phyloP scores from a whole-genome alignment of 30 jellyfish, hydroid and myxozoan species.

The Turritopsis rubra region DNA sequence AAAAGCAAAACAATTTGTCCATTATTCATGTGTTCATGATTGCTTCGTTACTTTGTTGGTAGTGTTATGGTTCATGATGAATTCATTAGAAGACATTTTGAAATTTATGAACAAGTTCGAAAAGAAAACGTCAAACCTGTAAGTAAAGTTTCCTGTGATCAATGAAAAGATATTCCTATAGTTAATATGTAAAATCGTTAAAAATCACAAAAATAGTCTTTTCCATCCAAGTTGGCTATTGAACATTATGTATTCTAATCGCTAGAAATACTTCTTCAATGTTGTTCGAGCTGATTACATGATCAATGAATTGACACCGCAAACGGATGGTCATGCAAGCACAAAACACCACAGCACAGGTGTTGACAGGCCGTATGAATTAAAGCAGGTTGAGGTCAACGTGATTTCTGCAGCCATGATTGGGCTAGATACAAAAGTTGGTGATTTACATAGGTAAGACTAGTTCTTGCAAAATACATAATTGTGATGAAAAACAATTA shows the following conservation, averaged over 20 bases:
- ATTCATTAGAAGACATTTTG: constrained; percentile 57
- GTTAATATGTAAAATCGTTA: constrained; percentile 52
- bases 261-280: constrained; percentile 56
- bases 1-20: too few relatives aligned
- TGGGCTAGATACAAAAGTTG: constrained; percentile 54
- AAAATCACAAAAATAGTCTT: constrained; percentile 42
- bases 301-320: constrained; percentile 37
- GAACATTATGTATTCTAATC: not conserved
- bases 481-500: too few relatives aligned
- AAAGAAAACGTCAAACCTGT: constrained; percentile 64
- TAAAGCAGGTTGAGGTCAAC: constrained; percentile 74
- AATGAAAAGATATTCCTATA: constrained; percentile 77
- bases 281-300: constrained; percentile 82
- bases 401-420: constrained; percentile 85
- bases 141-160: too few relatives aligned
- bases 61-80: constrained; percentile 99
- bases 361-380: not conserved
- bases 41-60: not conserved
- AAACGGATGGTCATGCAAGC: not conserved
- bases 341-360: too few relatives aligned
- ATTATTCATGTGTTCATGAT: too few relatives aligned
- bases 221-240: constrained; percentile 45
- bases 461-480: too few relatives aligned
- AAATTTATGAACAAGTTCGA: constrained; percentile 52
- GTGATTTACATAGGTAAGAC: constrained; percentile 81